phyloP scores from a whole-genome alignment of 2,797 vertebrate species.

The Alfaro cultratus region DNA sequence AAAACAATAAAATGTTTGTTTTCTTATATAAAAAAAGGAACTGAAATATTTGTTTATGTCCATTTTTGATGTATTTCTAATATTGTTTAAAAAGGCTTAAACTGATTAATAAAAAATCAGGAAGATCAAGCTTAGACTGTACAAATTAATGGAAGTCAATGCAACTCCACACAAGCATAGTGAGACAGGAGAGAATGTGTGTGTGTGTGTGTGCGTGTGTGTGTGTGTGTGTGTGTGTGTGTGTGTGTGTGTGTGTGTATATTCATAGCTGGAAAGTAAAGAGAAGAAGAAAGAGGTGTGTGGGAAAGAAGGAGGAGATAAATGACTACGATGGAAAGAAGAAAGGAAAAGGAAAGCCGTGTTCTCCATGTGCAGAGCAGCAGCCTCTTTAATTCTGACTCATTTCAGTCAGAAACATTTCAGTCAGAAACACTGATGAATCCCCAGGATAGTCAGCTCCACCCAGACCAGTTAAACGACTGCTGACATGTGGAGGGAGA shows the following conservation, averaged over 20 bases:
- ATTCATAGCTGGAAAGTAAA: constrained; percentile 9
- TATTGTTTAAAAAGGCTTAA: too few species aligned
- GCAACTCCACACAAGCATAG: neutral
- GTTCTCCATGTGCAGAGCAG: constrained; percentile 27
- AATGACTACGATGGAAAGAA: neutral
- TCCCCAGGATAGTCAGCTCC: constrained; percentile 34
- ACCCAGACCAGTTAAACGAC: constrained; percentile 52
- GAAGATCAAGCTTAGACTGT: neutral
- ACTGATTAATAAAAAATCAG: neutral
- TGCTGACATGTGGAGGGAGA: constrained; percentile 52
- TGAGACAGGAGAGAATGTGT: neutral
- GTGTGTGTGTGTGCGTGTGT: neutral
- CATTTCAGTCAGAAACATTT: constrained; percentile 29
- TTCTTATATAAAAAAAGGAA: too few species aligned
- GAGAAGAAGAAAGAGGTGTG: constrained; percentile 23
- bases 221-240: neutral
- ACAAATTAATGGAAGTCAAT: neutral
- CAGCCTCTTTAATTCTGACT: constrained; percentile 22
- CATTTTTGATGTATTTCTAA: too few species aligned
- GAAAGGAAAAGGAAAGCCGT: neutral
- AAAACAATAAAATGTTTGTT: too few species aligned
- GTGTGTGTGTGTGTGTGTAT: neutral
- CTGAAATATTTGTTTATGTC: too few species aligned
- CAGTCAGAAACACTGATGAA: too few species aligned
- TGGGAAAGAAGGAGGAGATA: neutral